phyloP scores from a whole-genome alignment of 1,140 invertebrate genomes.

The Rhagoletis pomonella region DNA sequence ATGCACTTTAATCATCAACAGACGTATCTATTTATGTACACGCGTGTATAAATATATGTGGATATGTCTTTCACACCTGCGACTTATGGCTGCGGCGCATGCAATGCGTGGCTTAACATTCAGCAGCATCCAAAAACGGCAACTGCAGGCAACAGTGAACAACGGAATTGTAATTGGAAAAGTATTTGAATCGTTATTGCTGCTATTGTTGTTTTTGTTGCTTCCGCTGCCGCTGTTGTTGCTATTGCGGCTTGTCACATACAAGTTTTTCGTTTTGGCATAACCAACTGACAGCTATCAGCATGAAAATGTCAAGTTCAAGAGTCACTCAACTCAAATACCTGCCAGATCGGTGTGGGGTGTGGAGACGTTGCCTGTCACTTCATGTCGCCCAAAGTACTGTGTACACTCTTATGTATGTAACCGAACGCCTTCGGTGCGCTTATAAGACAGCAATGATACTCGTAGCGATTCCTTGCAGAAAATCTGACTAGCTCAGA shows the following conservation, averaged over 20 bases:
- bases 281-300: conserved; percentile 33
- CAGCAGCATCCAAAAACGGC: not conserved
- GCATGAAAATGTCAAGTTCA: conserved; percentile 48
- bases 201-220: not conserved
- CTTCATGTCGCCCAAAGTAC: not conserved
- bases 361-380: not conserved
- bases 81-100: not conserved
- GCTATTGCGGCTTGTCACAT: not conserved
- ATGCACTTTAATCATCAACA: conserved; percentile 45
- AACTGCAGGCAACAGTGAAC: not conserved
- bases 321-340: conserved; percentile 21
- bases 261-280: conserved; percentile 11
- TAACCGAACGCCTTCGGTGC: not conserved
- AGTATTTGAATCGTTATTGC: not conserved
- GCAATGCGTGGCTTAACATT: conserved; percentile 18
- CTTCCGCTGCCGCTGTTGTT: not conserved
- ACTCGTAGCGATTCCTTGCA: not conserved
- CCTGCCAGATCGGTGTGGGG: not conserved
- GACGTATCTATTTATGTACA: not conserved
- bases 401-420: not conserved
- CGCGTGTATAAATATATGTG: not conserved
- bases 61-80: not conserved
- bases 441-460: not conserved
- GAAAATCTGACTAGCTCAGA: too few species aligned
- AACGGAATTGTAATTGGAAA: not conserved